phyloP scores from a whole-genome alignment of 2,888 invertebrate genomes.

The Clunio marinus region DNA sequence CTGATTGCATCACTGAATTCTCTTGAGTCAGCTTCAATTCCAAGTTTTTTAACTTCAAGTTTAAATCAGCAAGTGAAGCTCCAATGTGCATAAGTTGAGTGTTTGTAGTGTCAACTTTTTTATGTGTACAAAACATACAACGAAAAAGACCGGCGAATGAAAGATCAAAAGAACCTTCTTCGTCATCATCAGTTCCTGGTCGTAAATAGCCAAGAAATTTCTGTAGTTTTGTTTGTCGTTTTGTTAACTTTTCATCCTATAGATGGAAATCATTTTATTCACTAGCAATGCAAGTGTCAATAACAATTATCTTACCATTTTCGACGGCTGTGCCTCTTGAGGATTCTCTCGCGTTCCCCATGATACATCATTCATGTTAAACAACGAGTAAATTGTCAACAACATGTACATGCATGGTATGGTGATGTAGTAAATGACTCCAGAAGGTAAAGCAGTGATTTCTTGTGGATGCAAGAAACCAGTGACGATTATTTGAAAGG shows the following conservation, averaged over 20 bases:
- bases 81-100: slow-evolving; percentile 50
- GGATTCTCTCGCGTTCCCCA: slow-evolving; percentile 90
- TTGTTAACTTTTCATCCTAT: slow-evolving; percentile 35
- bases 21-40: slow-evolving; percentile 46
- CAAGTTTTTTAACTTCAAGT: slow-evolving; percentile 50
- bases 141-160: slow-evolving; percentile 56
- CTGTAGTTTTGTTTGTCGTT: slow-evolving; percentile 40
- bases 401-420: slow-evolving; percentile 94
- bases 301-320: slow-evolving; percentile 25
- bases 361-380: slow-evolving; percentile 87
- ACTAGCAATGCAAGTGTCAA: neutral
- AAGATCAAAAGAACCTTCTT: slow-evolving; percentile 54
- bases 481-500: slow-evolving; percentile 62
- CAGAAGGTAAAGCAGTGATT: slow-evolving; percentile 66
- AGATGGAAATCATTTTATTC: neutral
- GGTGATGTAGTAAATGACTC: slow-evolving; percentile 79
- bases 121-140: slow-evolving; percentile 54
- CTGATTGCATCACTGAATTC: slow-evolving; percentile 15
- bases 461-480: slow-evolving; percentile 77
- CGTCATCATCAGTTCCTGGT: slow-evolving; percentile 45
- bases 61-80: slow-evolving; percentile 51
- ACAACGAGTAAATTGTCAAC: slow-evolving; percentile 84
- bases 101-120: slow-evolving; percentile 51
- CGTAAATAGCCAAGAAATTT: slow-evolving; percentile 45
- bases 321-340: slow-evolving; percentile 42